Base-by-base conservation (phyloP, 2,113 vertebrate genomes). In the Myiozetetes cayanensis region DNA sequence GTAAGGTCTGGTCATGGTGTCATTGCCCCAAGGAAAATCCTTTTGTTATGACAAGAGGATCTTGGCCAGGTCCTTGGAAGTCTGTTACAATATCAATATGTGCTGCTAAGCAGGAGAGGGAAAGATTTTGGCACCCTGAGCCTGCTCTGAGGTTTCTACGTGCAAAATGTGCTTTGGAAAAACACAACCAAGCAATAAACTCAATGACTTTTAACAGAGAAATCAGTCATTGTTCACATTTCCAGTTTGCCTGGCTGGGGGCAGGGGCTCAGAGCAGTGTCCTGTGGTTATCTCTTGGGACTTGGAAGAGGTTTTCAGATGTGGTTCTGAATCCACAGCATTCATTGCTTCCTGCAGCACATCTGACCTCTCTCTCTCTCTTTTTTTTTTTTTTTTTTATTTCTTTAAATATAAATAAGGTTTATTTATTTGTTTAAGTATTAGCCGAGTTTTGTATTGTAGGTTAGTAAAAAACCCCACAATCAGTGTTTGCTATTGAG, bases 391-490 rank as follows among this genome's bases (percentile, higher is more conserved):
- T 55, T 15, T n/a, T 78, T 75, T 47, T 23, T 23, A 50, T 50
- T 50, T 27, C 61, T 92, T 95, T 75, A 87, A 72, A 86, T 93
- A 88, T 90, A 95, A 90, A 81, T 80, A 93, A 89, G 9, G 61
- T 68, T 94, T 94, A 91, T 96, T 96, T 95, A 96, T 93, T 97
- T 97, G 71, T 94, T 90, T 93, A 90, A 91, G 67, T 95, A 75
- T 94, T 96, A 92, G 80, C 62, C 65, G 84, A 93, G 66, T 90
- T 95, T 58, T 78, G 41, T 61, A 61, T 86, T 89, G 90, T 63
- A 86, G 43, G 85, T 70, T 96, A 74, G 85, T 71, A 37, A 91
- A 88, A 90, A 90, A 23, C 0, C 30, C 27, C 62, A 68, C 80
- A 85, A 59, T 86, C 63, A 50, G 85, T 91, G 30, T 62, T 96